These are phyloP conservation scores for Tetragonula carbonaria DNA, from an alignment of 2,888 invertebrate genomes.

Conservation along the genomic window DNA sequence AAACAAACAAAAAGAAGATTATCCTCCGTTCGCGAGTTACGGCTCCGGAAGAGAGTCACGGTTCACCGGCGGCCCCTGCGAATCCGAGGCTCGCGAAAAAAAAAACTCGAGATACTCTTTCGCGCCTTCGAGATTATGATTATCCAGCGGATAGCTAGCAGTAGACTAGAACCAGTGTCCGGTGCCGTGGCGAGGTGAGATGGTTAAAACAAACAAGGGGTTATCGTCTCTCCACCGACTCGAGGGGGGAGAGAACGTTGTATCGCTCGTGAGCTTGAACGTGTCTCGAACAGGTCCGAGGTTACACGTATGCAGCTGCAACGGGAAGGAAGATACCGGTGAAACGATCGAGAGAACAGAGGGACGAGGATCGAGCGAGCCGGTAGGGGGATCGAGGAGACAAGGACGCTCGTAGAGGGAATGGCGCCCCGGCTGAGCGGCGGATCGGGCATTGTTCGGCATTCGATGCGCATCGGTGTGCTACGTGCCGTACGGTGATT, in stretches of 20 bases:
- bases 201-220: conserved; percentile 73
- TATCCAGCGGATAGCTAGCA: conserved; percentile 28
- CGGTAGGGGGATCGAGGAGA: neutral
- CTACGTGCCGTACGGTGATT: conserved; percentile 80
- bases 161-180: conserved; percentile 11
- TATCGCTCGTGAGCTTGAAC: conserved; percentile 18
- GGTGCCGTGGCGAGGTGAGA: conserved; percentile 35
- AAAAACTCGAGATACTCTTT: conserved; percentile 29
- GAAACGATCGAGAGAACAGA: neutral
- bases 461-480: conserved; percentile 71
- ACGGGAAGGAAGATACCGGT: neutral
- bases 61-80: conserved; percentile 39
- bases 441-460: conserved; percentile 71
- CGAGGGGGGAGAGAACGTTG: conserved; percentile 6
- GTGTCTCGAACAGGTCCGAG: conserved; percentile 7
- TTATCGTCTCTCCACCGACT: conserved; percentile 57
- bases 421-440: conserved; percentile 25
- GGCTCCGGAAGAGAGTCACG: conserved; percentile 56
- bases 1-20: conserved; percentile 53
- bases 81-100: conserved; percentile 17
- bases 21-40: conserved; percentile 50
- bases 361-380: neutral
- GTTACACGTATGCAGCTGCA: neutral
- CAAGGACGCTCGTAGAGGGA: conserved; percentile 19
- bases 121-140: conserved; percentile 55